A percentile compares a stretch with the other conserved stretches of the same genome.
Evolutionary conservation across 2,888 invertebrate species (phyloP).

Genomic region (Sepioteuthis lessoniana): DNA sequence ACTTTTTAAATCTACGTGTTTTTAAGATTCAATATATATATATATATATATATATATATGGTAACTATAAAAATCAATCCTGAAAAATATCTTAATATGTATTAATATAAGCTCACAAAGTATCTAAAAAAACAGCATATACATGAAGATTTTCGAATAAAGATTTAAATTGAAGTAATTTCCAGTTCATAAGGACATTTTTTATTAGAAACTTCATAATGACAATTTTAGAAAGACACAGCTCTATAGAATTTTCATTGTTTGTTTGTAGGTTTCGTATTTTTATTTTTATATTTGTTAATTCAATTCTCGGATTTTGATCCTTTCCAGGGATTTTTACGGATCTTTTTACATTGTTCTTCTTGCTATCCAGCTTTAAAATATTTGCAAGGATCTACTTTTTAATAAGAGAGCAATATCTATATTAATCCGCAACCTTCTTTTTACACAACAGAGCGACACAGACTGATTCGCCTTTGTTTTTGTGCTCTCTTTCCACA

Average conservation of each 20-base stretch:
- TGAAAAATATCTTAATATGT: constrained; percentile 8
- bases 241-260: background rate
- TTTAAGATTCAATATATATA: background rate
- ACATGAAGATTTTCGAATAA: constrained; percentile 6
- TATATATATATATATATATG: background rate
- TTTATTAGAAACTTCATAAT: background rate
- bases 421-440: background rate
- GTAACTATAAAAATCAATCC: background rate
- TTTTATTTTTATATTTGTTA: background rate
- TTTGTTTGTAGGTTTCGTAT: too few species aligned
- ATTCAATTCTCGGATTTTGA: constrained; percentile 21
- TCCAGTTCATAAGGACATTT: background rate
- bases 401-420: background rate
- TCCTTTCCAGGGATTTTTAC: background rate
- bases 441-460: background rate
- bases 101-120: constrained; percentile 8
- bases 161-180: background rate
- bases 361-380: background rate
- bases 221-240: background rate
- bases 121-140: background rate
- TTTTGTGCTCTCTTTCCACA: background rate
- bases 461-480: background rate
- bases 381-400: background rate
- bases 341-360: background rate
- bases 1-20: background rate